These are phyloP conservation scores for Calliphora vicina DNA, from an alignment of 1,140 invertebrate species.

Conservation along the genomic window DNA sequence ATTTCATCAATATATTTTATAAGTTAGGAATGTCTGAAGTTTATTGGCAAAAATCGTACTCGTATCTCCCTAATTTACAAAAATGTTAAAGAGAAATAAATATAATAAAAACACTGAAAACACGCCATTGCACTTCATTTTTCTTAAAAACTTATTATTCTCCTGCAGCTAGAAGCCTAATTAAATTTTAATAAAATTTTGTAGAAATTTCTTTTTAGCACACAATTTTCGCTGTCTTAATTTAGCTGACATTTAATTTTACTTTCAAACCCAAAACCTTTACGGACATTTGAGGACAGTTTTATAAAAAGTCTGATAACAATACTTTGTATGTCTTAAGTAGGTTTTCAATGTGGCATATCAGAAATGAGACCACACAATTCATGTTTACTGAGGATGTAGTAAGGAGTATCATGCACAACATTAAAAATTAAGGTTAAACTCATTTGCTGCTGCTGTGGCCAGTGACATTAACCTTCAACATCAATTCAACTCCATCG, in stretches of 20 bases:
- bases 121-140: too few species aligned
- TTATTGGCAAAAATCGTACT: too few species aligned
- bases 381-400: not conserved
- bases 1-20: too few species aligned
- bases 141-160: too few species aligned
- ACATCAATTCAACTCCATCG: not conserved
- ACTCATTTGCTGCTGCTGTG: slow-evolving; percentile 2
- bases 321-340: not conserved
- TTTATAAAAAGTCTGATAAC: not conserved
- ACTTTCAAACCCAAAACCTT: not conserved
- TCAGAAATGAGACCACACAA: not conserved
- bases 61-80: too few species aligned
- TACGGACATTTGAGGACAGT: not conserved
- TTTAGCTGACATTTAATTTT: not conserved
- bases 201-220: too few species aligned
- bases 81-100: too few species aligned
- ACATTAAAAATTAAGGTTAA: slow-evolving; percentile 20
- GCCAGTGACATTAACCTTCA: slow-evolving; percentile 15
- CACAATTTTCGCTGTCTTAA: too few species aligned
- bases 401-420: not conserved
- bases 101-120: too few species aligned
- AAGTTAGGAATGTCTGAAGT: too few species aligned
- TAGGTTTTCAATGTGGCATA: not conserved
- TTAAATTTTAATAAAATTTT: too few species aligned
- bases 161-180: too few species aligned